Conservation (phyloP, 2,113 vertebrate genomes). For the Plotosus lineatus region DNA sequence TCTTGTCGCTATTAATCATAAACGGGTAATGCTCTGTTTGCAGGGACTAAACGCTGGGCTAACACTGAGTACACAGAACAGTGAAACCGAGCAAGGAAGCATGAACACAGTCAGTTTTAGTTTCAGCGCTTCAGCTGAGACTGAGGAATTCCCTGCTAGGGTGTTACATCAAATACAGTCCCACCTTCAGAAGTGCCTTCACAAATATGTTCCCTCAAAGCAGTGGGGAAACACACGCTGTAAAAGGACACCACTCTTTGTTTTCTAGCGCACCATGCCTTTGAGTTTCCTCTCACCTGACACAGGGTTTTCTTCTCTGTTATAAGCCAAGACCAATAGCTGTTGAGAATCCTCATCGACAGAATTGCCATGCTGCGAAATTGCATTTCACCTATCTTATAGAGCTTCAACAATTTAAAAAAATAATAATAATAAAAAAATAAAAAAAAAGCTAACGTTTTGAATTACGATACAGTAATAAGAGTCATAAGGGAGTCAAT, state of each 20-base stretch:
- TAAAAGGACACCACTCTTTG: constrained; percentile 46
- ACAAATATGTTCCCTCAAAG: constrained; percentile 62
- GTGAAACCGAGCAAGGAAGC: constrained; percentile 5
- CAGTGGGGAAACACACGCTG: constrained; percentile 47
- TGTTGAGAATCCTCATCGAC: neutral
- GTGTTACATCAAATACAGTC: constrained; percentile 82
- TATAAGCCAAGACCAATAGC: constrained; percentile 1
- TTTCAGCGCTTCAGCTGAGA: constrained; percentile 70
- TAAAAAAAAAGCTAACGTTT: neutral
- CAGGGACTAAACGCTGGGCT: constrained; percentile 32
- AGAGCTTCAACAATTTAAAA: constrained; percentile 19
- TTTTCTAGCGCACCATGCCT: constrained; percentile 13
- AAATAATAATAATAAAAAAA: too few species aligned
- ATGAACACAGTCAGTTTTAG: constrained; percentile 58
- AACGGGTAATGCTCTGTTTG: constrained; percentile 42
- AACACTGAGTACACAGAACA: constrained; percentile 54
- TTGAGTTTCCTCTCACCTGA: constrained; percentile 14
- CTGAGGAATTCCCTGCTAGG: constrained; percentile 80
- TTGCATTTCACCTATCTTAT: neutral
- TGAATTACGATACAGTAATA: constrained; percentile 38
- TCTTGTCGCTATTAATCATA: constrained; percentile 39
- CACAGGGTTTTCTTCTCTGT: neutral
- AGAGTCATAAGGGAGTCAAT: constrained; percentile 18
- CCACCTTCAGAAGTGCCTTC: constrained; percentile 66
- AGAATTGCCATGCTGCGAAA: neutral